Evolutionary conservation across 2,888 invertebrate genomes (phyloP).

Genomic region (Mycalesis mineus): DNA sequence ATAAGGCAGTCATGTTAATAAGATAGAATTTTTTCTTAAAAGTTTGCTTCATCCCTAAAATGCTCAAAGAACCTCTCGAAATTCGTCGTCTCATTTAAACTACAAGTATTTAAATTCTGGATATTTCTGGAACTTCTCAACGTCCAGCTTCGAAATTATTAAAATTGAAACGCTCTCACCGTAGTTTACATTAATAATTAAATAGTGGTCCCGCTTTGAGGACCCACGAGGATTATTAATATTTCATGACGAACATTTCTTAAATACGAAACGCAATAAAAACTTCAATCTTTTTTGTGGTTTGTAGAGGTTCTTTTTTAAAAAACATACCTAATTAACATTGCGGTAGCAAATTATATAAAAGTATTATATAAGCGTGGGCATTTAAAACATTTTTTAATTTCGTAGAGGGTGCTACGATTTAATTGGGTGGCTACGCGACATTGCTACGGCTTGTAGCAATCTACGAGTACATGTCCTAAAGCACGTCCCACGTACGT

Average conservation of each 20-base stretch:
- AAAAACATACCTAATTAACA: not conserved
- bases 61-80: not conserved
- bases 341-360: not conserved
- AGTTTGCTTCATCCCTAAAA: not conserved
- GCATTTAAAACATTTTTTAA: not conserved
- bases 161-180: conserved; percentile 19
- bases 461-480: not conserved
- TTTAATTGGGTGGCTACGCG: not conserved
- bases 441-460: conserved; percentile 1
- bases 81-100: not conserved
- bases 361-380: not conserved
- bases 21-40: no score
- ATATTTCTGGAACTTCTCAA: not conserved
- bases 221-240: not conserved
- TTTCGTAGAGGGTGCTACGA: conserved; percentile 2
- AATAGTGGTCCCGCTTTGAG: conserved; percentile 9
- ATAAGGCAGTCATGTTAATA: no score
- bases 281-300: not conserved
- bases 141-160: conserved; percentile 21
- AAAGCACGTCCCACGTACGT: not conserved
- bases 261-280: conserved; percentile 1
- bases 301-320: not conserved
- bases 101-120: conserved; percentile 3
- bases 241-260: not conserved
- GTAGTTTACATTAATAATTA: conserved; percentile 17